Evolutionary conservation across 2,888 invertebrate species (phyloP).

Genomic region (Lapara coniferarum): DNA sequence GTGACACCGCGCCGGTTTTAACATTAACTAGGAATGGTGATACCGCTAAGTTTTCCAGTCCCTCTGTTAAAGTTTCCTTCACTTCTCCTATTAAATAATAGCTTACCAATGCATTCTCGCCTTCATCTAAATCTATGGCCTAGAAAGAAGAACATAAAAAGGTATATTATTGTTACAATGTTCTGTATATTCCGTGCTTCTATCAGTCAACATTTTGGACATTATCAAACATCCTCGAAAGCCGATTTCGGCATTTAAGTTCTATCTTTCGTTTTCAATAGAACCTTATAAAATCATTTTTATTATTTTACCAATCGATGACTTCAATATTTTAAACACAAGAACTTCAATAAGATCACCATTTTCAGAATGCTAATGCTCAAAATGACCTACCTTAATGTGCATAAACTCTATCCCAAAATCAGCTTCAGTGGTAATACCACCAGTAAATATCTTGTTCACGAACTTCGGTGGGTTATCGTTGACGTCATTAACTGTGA

Average conservation of each 20-base stretch:
- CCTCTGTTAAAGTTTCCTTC: slow-evolving; percentile 92
- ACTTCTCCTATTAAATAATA: slow-evolving; percentile 92
- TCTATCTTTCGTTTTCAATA: too few species aligned
- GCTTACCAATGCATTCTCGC: slow-evolving; percentile 88
- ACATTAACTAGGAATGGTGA: slow-evolving; percentile 92
- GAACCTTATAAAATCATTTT: too few species aligned
- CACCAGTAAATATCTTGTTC: slow-evolving; percentile 94
- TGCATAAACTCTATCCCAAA: slow-evolving; percentile 95
- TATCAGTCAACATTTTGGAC: too few species aligned
- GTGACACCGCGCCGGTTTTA: slow-evolving; percentile 91
- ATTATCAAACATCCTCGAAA: too few species aligned
- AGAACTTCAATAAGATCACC: too few species aligned
- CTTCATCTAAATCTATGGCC: slow-evolving; percentile 91
- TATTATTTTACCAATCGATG: too few species aligned
- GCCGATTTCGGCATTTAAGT: too few species aligned
- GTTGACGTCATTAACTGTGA: slow-evolving; percentile 92
- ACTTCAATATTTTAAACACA: too few species aligned
- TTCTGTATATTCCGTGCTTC: background rate
- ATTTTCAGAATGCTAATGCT: too few species aligned
- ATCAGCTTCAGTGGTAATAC: slow-evolving; percentile 96
- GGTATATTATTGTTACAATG: background rate
- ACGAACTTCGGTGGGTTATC: slow-evolving; percentile 95
- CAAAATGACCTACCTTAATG: slow-evolving; percentile 84
- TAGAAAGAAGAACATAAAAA: slow-evolving; percentile 46
- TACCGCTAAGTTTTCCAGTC: slow-evolving; percentile 90